Evolutionary conservation across 2,888 invertebrate species (phyloP).

Genomic region (Seira sanloemensis): DNA sequence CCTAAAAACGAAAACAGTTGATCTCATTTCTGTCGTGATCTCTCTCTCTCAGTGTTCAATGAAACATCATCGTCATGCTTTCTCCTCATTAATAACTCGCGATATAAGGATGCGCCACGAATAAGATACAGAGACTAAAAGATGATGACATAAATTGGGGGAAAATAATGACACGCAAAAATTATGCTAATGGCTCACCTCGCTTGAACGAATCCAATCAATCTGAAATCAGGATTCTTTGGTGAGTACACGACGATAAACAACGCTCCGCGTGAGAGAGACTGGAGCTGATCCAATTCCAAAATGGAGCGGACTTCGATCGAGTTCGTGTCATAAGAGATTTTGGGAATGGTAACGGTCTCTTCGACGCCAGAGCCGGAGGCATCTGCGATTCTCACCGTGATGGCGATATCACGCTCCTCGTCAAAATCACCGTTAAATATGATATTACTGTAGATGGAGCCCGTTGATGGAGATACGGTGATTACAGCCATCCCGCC

Average conservation of each 20-base stretch:
- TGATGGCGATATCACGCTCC: constrained; percentile 72
- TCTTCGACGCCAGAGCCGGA: constrained; percentile 71
- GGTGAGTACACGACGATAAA: constrained; percentile 84
- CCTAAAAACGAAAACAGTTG: constrained; percentile 61
- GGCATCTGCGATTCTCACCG: constrained; percentile 71
- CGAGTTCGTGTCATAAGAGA: constrained; percentile 78
- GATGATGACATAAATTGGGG: constrained; percentile 1
- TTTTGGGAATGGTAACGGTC: constrained; percentile 71
- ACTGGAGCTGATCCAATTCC: constrained; percentile 84
- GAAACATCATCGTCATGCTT: not conserved
- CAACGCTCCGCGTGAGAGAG: constrained; percentile 86
- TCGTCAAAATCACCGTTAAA: constrained; percentile 86
- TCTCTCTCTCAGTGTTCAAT: too few species aligned
- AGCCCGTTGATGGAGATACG: constrained; percentile 83
- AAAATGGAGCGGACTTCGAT: constrained; percentile 88
- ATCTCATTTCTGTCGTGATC: constrained; percentile 32
- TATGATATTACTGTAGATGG: constrained; percentile 86
- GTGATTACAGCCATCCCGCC: constrained; percentile 92
- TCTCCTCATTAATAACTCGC: constrained; percentile 23
- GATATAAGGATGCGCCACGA: too few species aligned
- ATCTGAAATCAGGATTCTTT: constrained; percentile 80
- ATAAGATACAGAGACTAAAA: too few species aligned
- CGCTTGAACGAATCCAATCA: constrained; percentile 79
- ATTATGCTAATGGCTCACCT: too few species aligned
- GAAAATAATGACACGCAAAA: too few species aligned